Evolutionary conservation across 2,113 vertebrate genomes (phyloP).

Genomic region (Columba livia): DNA sequence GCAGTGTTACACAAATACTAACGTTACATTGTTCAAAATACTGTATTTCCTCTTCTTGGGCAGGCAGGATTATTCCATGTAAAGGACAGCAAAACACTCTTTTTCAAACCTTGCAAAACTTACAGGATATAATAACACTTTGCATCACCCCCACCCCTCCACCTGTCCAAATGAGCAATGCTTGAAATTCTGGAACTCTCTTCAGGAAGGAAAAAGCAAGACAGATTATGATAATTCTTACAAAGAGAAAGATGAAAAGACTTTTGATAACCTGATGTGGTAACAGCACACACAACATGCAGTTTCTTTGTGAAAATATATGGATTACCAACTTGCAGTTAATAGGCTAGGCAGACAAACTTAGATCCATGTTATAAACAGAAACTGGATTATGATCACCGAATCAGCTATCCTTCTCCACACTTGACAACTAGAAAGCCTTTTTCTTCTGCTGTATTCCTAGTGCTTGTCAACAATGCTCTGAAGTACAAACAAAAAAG

Average conservation of each 20-base stretch:
- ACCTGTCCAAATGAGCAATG: background rate
- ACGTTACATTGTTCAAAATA: background rate
- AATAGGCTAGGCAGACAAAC: background rate
- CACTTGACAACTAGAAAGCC: background rate
- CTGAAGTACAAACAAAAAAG: background rate
- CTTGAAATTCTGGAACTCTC: background rate
- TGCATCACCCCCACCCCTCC: background rate
- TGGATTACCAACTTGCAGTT: background rate
- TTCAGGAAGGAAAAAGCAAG: background rate
- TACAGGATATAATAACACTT: background rate
- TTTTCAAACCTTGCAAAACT: background rate
- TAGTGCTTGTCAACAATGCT: background rate
- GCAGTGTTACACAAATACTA: background rate
- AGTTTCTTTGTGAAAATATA: background rate
- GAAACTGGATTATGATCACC: background rate
- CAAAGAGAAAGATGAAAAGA: background rate
- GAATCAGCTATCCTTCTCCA: background rate
- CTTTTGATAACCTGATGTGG: background rate
- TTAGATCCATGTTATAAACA: background rate
- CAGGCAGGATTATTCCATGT: background rate
- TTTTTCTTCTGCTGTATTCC: background rate
- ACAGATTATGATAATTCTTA: background rate
- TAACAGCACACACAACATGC: accelerated
- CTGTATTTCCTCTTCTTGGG: background rate
- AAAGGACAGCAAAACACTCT: background rate